Percentiles rank a stretch among this genome's conserved stretches.
Conservation (phyloP, 2,797 vertebrate genomes). For the Pipistrellus nathusii region DNA sequence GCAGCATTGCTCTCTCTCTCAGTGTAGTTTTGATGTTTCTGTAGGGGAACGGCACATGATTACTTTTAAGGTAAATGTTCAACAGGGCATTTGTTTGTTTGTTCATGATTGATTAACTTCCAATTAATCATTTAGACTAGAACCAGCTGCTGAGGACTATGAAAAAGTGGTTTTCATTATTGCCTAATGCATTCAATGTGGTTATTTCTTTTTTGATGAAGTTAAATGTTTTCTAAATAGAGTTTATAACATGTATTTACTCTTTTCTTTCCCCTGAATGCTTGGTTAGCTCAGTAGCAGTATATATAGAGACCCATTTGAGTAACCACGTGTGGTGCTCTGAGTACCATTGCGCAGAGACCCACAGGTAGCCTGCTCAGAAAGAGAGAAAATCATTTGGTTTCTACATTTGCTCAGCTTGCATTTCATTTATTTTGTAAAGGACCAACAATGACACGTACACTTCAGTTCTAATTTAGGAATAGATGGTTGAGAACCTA, state of each 20-base stretch:
- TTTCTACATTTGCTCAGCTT: conserved; percentile 73
- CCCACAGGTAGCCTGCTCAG: conserved; percentile 58
- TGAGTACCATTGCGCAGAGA: conserved; percentile 3
- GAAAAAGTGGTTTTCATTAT: conserved; percentile 65
- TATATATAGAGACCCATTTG: conserved; percentile 35
- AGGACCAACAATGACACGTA: conserved; percentile 59
- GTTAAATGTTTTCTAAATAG: conserved; percentile 50
- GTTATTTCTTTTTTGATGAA: conserved; percentile 59
- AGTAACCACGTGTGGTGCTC: neutral
- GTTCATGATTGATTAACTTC: conserved; percentile 54
- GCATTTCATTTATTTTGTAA: conserved; percentile 60
- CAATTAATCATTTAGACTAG: conserved; percentile 47
- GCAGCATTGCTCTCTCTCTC: no score
- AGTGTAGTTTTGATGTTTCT: neutral
- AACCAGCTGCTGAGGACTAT: conserved; percentile 29
- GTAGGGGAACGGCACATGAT: neutral
- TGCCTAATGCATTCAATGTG: conserved; percentile 69
- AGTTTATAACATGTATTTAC: conserved; percentile 63
- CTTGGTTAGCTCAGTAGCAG: conserved; percentile 65
- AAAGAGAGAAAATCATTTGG: conserved; percentile 66
- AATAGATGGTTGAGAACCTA: neutral
- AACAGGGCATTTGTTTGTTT: neutral
- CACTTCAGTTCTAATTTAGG: conserved; percentile 51
- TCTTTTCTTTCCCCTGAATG: conserved; percentile 61
- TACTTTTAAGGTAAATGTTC: conserved; percentile 11